phyloP scores from a whole-genome alignment of 53 echinoderm and acorn worm species.

The Stichopus horrens region DNA sequence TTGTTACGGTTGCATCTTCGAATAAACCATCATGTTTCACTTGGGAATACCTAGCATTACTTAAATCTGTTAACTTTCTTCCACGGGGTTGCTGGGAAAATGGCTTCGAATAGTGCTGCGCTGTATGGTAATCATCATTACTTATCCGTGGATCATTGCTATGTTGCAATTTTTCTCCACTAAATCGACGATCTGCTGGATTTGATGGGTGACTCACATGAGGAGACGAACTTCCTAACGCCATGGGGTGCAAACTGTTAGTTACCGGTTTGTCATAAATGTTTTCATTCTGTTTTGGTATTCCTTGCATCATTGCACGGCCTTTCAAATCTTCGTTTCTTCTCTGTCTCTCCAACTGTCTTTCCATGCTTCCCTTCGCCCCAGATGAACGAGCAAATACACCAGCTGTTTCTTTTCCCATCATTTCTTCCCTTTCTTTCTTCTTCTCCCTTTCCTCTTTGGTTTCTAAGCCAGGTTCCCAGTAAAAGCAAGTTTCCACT shows the following conservation, averaged over 20 bases:
- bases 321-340: constrained; percentile 25
- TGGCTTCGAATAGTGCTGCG: not conserved
- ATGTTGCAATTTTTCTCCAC: not conserved
- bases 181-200: not conserved
- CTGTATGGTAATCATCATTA: not conserved
- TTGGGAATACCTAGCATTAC: not conserved
- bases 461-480: constrained; percentile 57
- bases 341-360: not conserved
- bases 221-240: not conserved
- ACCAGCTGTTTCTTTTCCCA: constrained; percentile 20
- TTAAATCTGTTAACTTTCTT: not conserved
- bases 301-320: constrained; percentile 6
- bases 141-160: not conserved
- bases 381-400: not conserved
- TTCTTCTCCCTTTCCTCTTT: constrained; percentile 52
- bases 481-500: constrained; percentile 64
- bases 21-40: not conserved
- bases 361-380: not conserved
- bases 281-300: not conserved
- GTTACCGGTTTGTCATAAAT: constrained; percentile 23
- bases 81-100: not conserved
- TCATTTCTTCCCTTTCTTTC: constrained; percentile 46
- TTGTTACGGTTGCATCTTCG: not conserved
- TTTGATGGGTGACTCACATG: not conserved
- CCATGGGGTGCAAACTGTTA: not conserved